Evolutionary conservation across 2,888 invertebrate species (phyloP).

Genomic region (Acanthoscelides obtectus): DNA sequence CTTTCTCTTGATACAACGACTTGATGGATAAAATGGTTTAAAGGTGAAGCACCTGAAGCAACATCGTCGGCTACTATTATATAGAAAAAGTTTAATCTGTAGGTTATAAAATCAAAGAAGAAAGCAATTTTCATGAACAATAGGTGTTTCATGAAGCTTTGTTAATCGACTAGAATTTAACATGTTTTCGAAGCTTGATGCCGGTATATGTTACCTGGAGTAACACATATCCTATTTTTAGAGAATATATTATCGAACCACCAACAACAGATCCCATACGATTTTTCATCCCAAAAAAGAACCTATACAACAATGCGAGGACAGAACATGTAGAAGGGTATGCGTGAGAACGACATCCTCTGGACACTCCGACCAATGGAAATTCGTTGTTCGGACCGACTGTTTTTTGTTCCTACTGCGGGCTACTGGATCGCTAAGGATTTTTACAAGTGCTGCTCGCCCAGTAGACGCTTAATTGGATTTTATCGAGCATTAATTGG

Average conservation of each 20-base stretch:
- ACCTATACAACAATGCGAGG: background rate
- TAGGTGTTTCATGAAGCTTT: too few relatives aligned
- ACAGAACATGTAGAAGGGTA: background rate
- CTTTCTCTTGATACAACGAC: too few relatives aligned
- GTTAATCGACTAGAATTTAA: too few relatives aligned
- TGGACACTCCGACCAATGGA: background rate
- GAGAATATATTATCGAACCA: background rate
- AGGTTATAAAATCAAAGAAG: too few relatives aligned
- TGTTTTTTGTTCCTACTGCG: background rate
- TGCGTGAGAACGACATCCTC: background rate
- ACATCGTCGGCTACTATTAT: too few relatives aligned
- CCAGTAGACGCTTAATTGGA: background rate
- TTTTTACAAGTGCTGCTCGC: background rate
- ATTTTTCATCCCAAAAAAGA: background rate
- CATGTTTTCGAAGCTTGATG: too few relatives aligned
- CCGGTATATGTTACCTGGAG: too few relatives aligned
- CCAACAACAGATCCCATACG: background rate
- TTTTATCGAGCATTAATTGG: background rate
- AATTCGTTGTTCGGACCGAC: background rate
- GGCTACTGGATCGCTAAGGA: background rate
- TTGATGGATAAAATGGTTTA: too few relatives aligned
- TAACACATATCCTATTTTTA: background rate
- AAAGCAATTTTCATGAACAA: too few relatives aligned
- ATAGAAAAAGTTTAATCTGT: too few relatives aligned
- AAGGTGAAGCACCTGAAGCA: too few relatives aligned